A percentile compares a stretch with the other conserved stretches of the same genome.
Conservation (phyloP, 2,888 invertebrate species). For the Torymus texanus region DNA sequence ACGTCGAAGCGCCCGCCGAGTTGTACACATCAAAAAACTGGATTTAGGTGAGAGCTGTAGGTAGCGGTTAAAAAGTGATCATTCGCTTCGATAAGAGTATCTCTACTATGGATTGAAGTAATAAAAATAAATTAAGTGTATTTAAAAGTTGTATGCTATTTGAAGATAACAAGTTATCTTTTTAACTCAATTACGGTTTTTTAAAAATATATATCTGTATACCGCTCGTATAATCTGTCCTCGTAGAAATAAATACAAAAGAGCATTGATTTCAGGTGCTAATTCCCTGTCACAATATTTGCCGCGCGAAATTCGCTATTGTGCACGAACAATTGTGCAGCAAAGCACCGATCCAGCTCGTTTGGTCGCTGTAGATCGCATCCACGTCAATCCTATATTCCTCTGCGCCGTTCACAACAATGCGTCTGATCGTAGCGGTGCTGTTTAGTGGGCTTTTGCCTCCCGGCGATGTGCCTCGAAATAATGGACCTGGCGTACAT, state of each 20-base stretch:
- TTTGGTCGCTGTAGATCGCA: conserved; percentile 21
- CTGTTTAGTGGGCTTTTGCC: conserved; percentile 35
- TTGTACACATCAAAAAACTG: conserved; percentile 34
- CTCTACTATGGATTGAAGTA: not conserved
- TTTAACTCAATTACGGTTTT: too few relatives aligned
- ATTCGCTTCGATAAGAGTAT: conserved; percentile 16
- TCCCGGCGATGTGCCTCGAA: conserved; percentile 34
- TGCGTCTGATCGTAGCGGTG: conserved; percentile 41
- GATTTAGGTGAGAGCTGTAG: conserved; percentile 25
- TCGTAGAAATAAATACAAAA: not conserved
- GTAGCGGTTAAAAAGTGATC: conserved; percentile 27
- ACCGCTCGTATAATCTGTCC: not conserved
- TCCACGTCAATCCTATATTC: conserved; percentile 42
- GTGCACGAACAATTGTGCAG: conserved; percentile 34
- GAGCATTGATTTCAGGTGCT: not conserved
- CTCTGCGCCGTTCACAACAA: conserved; percentile 34
- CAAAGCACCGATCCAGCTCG: conserved; percentile 38
- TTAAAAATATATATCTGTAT: not conserved
- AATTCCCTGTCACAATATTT: not conserved
- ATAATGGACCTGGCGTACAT: conserved; percentile 31
- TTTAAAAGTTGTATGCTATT: too few relatives aligned
- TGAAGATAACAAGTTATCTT: too few relatives aligned
- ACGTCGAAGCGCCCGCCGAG: conserved; percentile 21
- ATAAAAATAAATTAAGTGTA: too few relatives aligned
- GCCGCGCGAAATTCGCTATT: conserved; percentile 39